These are phyloP conservation scores for Sthenelais limicola DNA, from an alignment of 2,888 invertebrate species.

Conservation along the genomic window DNA sequence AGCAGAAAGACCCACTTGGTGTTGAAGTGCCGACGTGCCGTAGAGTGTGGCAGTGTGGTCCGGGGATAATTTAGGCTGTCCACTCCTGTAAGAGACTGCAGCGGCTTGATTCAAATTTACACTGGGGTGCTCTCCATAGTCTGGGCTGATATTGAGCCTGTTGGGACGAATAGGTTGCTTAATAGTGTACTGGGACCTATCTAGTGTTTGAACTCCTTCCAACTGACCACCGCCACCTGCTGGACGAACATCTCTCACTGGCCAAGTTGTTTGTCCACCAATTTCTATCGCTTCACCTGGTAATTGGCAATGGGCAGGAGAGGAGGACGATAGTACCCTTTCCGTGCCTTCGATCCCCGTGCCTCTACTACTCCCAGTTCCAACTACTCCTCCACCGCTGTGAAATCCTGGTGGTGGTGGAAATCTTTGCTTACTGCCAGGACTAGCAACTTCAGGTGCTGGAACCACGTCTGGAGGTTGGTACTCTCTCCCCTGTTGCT, in stretches of 20 bases:
- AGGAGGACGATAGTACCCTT: background rate
- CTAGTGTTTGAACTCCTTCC: too few relatives aligned
- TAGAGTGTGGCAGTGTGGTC: constrained; percentile 15
- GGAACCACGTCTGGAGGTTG: background rate
- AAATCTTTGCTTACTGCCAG: background rate
- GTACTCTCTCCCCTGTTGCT: background rate
- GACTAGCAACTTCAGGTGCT: background rate
- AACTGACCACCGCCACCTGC: background rate
- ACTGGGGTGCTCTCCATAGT: background rate
- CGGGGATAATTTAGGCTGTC: constrained; percentile 15
- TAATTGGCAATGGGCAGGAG: constrained; percentile 2
- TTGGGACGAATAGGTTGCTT: background rate
- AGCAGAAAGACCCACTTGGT: background rate
- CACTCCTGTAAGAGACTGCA: background rate
- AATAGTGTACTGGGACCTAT: too few relatives aligned
- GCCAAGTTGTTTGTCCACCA: background rate
- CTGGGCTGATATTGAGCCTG: background rate
- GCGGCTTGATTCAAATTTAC: background rate
- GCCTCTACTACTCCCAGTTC: background rate
- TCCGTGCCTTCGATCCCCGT: background rate
- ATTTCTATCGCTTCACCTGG: background rate
- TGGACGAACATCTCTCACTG: background rate
- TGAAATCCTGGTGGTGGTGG: too few relatives aligned
- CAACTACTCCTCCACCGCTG: background rate
- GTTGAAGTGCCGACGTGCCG: constrained; percentile 17